These are phyloP conservation scores for Caenorhabditis sinica DNA, from an alignment of 2,888 invertebrate genomes.

Conservation along the genomic window DNA sequence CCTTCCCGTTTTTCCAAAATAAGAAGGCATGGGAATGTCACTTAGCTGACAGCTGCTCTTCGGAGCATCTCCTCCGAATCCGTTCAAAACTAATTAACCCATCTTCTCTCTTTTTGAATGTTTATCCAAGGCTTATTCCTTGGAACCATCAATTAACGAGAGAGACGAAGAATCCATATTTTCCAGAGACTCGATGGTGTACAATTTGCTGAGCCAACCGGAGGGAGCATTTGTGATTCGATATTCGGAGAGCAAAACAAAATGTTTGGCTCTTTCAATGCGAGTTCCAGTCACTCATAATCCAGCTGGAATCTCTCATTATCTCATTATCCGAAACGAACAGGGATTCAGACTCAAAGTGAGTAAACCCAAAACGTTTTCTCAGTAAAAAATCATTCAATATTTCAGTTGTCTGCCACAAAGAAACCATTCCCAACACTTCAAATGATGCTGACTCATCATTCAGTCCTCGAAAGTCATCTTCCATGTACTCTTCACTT, in stretches of 20 bases:
- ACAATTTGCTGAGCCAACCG: constrained; percentile 66
- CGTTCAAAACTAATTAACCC: constrained; percentile 32
- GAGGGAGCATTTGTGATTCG: constrained; percentile 75
- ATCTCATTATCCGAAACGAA: constrained; percentile 71
- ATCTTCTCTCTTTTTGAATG: constrained; percentile 25
- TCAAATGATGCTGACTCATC: constrained; percentile 74
- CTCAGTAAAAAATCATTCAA: not conserved
- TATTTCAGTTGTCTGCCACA: constrained; percentile 43
- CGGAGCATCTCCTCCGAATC: not conserved
- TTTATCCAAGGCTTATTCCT: constrained; percentile 28
- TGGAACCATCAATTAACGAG: constrained; percentile 10
- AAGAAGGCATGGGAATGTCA: constrained; percentile 43
- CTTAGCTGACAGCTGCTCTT: constrained; percentile 35
- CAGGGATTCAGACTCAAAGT: constrained; percentile 72
- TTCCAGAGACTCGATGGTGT: constrained; percentile 67
- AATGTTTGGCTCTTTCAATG: constrained; percentile 71
- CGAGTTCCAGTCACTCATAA: constrained; percentile 70
- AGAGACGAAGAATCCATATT: no score
- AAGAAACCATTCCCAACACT: constrained; percentile 70
- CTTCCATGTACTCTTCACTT: constrained; percentile 70
- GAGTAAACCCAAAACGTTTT: not conserved
- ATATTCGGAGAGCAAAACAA: constrained; percentile 67
- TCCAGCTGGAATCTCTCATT: constrained; percentile 69
- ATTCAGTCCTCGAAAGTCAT: constrained; percentile 71
- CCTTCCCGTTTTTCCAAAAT: not conserved